phyloP scores from a whole-genome alignment of 2,113 vertebrate species.

The Poecilia latipinna region DNA sequence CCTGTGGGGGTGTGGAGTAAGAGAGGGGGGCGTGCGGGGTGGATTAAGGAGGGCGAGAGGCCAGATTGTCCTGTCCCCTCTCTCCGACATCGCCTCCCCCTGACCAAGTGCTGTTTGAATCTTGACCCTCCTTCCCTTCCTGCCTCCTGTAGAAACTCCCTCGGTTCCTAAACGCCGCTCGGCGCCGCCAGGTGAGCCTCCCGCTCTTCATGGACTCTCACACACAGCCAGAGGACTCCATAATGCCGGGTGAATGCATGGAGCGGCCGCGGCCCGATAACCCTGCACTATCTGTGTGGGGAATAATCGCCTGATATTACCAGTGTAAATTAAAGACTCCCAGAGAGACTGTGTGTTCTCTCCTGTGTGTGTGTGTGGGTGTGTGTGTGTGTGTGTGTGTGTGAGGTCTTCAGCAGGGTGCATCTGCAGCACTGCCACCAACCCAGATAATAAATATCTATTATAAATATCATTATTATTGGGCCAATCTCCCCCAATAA shows the following conservation, averaged over 20 bases:
- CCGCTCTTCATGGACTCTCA: constrained; percentile 32
- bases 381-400: constrained; percentile 17
- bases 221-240: constrained; percentile 51
- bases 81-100: constrained; percentile 60
- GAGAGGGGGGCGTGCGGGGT: constrained; percentile 11
- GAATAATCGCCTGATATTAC: constrained; percentile 75
- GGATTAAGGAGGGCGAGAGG: constrained; percentile 51
- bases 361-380: neutral
- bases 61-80: constrained; percentile 75
- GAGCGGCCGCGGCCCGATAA: constrained; percentile 62
- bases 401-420: constrained; percentile 48
- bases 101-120: constrained; percentile 71
- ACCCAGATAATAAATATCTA: constrained; percentile 85
- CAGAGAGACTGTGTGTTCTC: constrained; percentile 36
- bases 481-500: constrained; percentile 82
- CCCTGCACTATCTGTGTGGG: constrained; percentile 67
- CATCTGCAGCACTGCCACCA: constrained; percentile 67
- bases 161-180: constrained; percentile 67
- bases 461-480: constrained; percentile 87
- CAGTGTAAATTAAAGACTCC: constrained; percentile 75
- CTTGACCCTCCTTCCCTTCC: constrained; percentile 65
- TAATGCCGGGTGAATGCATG: constrained; percentile 65
- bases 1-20: constrained; percentile 40
- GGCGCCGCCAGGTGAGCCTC: constrained; percentile 59
- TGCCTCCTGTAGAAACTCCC: constrained; percentile 25